phyloP scores from a whole-genome alignment of 1,140 invertebrate genomes.

The Halictus rubicundus region DNA sequence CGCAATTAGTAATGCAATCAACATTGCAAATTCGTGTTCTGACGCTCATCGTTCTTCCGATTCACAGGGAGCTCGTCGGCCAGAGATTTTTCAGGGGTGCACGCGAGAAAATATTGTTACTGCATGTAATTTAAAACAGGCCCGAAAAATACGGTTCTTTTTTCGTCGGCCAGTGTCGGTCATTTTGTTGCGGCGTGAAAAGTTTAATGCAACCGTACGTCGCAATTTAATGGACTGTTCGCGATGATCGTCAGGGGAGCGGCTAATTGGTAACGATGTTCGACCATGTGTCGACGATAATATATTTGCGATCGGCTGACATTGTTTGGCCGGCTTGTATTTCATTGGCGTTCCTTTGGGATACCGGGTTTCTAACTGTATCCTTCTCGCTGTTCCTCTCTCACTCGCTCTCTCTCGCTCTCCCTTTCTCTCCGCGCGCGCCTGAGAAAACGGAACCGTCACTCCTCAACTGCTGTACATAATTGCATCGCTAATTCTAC shows the following conservation, averaged over 20 bases:
- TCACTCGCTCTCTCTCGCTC: too few relatives aligned
- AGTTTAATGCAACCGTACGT: slow-evolving; percentile 21
- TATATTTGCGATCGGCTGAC: slow-evolving; percentile 21
- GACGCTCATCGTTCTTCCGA: too few relatives aligned
- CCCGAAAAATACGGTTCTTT: not conserved
- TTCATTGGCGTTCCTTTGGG: slow-evolving; percentile 25
- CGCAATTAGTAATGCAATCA: too few relatives aligned
- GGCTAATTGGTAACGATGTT: slow-evolving; percentile 46
- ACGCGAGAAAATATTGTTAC: not conserved
- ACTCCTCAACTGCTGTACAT: slow-evolving; percentile 28
- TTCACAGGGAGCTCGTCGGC: too few relatives aligned
- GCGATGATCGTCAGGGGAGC: slow-evolving; percentile 3
- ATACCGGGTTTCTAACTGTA: not conserved
- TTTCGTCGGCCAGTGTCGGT: not conserved
- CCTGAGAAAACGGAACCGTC: slow-evolving; percentile 34
- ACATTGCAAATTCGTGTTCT: too few relatives aligned
- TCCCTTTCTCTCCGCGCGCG: not conserved
- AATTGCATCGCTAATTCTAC: slow-evolving; percentile 47
- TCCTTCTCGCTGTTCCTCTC: too few relatives aligned
- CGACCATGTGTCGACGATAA: not conserved
- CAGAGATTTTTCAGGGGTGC: not conserved
- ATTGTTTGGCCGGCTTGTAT: slow-evolving; percentile 21
- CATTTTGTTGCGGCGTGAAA: slow-evolving; percentile 20
- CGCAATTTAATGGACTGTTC: slow-evolving; percentile 38
- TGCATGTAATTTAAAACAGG: not conserved